Base-by-base conservation (phyloP, 2,113 vertebrate genomes). In the Ramphastos sulfuratus region DNA sequence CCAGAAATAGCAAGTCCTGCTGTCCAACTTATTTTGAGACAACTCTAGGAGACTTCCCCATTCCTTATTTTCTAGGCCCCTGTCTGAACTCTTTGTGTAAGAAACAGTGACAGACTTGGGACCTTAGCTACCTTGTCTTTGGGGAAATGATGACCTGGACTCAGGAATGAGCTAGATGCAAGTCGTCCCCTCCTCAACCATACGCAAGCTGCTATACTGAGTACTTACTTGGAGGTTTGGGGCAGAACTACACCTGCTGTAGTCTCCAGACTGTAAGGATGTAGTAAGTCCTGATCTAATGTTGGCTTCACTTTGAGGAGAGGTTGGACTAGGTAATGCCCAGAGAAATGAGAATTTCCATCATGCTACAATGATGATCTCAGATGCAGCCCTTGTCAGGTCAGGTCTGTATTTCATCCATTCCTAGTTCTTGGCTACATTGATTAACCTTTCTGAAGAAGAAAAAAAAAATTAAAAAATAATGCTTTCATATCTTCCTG, bases 401-500 rank as follows among this genome's bases (percentile, higher is more conserved):
- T 81, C 79, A 67, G 54, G 12, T 77, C 82, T 93, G 69, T 78
- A 69, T 48, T 80, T 94, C 73, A 85, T 80, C 89, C 79, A 83
- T 81, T 61, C 54, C 21, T 61, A 23, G 37, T 75, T 87, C 85
- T 94, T 95, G 94, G 91, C 87, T 65, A 37, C 35, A 25, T 3
- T 18, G 24, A 70, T 60, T 55, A 88, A 44, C 15, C 85, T 83
- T 78, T 85, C 76, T 46, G 37, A 87, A 85, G 37, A 17, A 46
- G 12, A 65, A 55, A 83, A 61, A 42, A 39, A 46, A 18, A 7
- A 18, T 69, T 37, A 1, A 2, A 52, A 82, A 87, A 74, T 55
- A 20, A 42, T 72, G 16, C 67, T 94, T 95, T 94, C 73, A 28
- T 63, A 44, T 76, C 66, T 91, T 89, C 44, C 79, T 92, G 91